A percentile compares a stretch with the other conserved stretches of the same genome.
phyloP scores from a whole-genome alignment of 2,797 vertebrate genomes.

The Decapterus maruadsi region DNA sequence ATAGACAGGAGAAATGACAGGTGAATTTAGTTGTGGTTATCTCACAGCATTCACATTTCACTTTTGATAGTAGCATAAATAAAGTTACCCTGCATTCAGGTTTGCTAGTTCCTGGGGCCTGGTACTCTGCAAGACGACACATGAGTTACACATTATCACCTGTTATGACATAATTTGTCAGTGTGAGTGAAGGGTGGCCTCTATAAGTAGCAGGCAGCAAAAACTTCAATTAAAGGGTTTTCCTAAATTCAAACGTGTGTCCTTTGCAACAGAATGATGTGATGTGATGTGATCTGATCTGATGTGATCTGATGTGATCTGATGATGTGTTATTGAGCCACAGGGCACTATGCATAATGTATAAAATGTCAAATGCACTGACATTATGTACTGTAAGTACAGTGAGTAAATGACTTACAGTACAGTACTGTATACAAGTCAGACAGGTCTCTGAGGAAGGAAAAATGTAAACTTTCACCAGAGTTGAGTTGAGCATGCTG shows the following conservation, averaged over 20 bases:
- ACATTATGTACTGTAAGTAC: not conserved
- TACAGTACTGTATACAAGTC: not conserved
- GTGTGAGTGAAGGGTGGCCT: not conserved
- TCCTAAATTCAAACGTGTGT: not conserved
- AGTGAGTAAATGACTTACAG: not conserved
- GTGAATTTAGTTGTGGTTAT: not conserved
- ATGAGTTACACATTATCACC: not conserved
- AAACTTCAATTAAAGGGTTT: not conserved
- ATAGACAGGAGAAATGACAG: no score
- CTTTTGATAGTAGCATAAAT: not conserved
- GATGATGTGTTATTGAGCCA: not conserved
- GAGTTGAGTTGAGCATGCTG: conserved; percentile 13
- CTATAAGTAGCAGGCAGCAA: not conserved
- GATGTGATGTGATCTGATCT: no score
- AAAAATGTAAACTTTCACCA: not conserved
- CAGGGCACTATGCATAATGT: conserved; percentile 7
- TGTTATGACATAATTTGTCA: not conserved
- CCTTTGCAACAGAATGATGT: conserved; percentile 10
- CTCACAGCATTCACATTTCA: not conserved
- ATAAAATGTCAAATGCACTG: not conserved
- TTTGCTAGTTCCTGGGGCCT: not conserved
- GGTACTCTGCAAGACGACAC: not conserved
- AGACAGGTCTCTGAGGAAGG: not conserved
- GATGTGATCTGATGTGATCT: no score
- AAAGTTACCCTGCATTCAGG: not conserved